Conservation (phyloP, 2,113 vertebrate genomes). For the Gymnocephalus cernua region DNA sequence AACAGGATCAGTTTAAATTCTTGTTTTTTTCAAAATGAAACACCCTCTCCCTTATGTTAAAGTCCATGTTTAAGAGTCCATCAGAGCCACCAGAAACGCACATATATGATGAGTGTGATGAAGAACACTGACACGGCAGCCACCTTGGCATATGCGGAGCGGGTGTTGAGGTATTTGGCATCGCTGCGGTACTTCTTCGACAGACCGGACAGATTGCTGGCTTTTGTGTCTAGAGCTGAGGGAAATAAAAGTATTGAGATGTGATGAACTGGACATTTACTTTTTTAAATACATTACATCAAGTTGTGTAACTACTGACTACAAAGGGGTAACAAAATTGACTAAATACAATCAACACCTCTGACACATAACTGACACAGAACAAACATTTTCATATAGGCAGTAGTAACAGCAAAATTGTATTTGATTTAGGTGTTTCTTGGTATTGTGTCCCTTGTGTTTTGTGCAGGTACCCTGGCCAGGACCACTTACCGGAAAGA, state of each 20-base stretch:
- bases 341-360: background rate
- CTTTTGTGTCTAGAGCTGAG: conserved; percentile 95
- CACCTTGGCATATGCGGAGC: conserved; percentile 95
- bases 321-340: background rate
- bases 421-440: background rate
- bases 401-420: background rate
- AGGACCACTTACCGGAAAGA: conserved; percentile 88
- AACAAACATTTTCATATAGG: background rate
- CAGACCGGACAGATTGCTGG: conserved; percentile 93
- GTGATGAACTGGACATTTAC: background rate
- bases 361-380: background rate
- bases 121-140: conserved; percentile 92
- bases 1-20: conserved; percentile 7
- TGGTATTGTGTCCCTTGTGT: background rate
- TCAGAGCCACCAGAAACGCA: conserved; percentile 99
- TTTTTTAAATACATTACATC: background rate
- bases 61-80: conserved; percentile 20
- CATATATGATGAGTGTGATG: conserved; percentile 94
- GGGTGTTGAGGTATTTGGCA: conserved; percentile 97
- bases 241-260: background rate
- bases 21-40: background rate
- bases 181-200: conserved; percentile 98
- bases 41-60: background rate
- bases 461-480: background rate
- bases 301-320: background rate